Evolutionary conservation across 2,113 vertebrate genomes (phyloP).

Genomic region (Gambusia affinis): DNA sequence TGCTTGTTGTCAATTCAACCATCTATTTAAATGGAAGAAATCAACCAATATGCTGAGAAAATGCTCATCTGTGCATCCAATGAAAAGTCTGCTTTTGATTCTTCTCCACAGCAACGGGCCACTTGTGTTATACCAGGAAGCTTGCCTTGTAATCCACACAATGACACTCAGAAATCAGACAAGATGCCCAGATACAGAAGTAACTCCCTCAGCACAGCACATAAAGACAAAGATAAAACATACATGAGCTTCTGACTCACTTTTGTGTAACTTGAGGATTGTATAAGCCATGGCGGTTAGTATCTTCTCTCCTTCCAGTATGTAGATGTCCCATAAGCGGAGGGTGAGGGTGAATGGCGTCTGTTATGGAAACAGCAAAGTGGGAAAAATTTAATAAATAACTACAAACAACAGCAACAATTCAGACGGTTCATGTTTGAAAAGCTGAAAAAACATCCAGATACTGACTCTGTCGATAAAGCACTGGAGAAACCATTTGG

Average conservation of each 20-base stretch:
- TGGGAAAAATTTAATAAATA: slow-evolving; percentile 12
- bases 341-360: slow-evolving; percentile 88
- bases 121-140: slow-evolving; percentile 67
- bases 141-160: slow-evolving; percentile 31
- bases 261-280: slow-evolving; percentile 87
- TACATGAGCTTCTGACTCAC: slow-evolving; percentile 73
- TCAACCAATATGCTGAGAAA: slow-evolving; percentile 29
- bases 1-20: neutral
- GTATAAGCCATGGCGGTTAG: slow-evolving; percentile 87
- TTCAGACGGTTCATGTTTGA: neutral
- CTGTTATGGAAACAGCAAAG: slow-evolving; percentile 67
- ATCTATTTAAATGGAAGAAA: neutral
- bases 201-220: neutral
- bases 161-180: neutral
- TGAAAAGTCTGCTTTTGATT: slow-evolving; percentile 48
- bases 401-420: slow-evolving; percentile 6
- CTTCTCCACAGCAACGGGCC: slow-evolving; percentile 65
- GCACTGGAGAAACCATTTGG: slow-evolving; percentile 95
- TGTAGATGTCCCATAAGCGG: slow-evolving; percentile 90
- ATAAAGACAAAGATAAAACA: neutral
- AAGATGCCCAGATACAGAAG: too few species aligned
- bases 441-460: neutral
- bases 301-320: slow-evolving; percentile 85
- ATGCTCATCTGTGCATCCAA: slow-evolving; percentile 43
- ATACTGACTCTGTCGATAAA: slow-evolving; percentile 91